Percentiles rank a stretch among this genome's conserved stretches.
Evolutionary conservation across 1,140 invertebrate genomes (phyloP).

Genomic region (Hormaphis cornu): DNA sequence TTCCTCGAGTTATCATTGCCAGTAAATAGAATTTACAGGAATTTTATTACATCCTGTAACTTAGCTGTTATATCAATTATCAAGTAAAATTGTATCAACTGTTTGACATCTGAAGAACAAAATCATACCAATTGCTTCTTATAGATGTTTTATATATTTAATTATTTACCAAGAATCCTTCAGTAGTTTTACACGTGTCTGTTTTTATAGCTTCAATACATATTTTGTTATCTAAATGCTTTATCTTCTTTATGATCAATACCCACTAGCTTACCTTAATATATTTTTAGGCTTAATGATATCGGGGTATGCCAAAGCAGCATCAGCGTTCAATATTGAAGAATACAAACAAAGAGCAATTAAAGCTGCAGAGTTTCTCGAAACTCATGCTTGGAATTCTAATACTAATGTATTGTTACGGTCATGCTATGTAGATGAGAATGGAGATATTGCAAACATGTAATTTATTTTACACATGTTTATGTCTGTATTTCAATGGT

Average conservation of each 20-base stretch:
- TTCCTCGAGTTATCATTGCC: background rate
- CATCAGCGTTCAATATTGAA: constrained; percentile 57
- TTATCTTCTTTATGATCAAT: too few relatives aligned
- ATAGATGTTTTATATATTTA: too few relatives aligned
- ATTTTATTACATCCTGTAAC: constrained; percentile 11
- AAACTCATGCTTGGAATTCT: constrained; percentile 60
- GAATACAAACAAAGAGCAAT: constrained; percentile 63
- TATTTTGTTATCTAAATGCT: too few relatives aligned
- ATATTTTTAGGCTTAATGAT: constrained; percentile 62
- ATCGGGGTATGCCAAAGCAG: constrained; percentile 66
- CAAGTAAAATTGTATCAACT: too few relatives aligned
- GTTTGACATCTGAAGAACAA: too few relatives aligned
- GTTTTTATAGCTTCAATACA: background rate
- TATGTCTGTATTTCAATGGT: background rate
- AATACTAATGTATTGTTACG: constrained; percentile 60
- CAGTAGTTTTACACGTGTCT: background rate
- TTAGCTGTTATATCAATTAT: background rate
- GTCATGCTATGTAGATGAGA: constrained; percentile 66
- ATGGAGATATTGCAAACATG: constrained; percentile 50
- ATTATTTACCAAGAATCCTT: background rate
- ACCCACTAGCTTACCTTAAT: background rate
- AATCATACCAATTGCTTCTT: too few relatives aligned
- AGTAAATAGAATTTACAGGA: constrained; percentile 7
- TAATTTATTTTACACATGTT: constrained; percentile 40
- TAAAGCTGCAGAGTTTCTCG: constrained; percentile 66